Conservation (phyloP, 2,888 invertebrate genomes). For the Drosophila neonasuta region DNA sequence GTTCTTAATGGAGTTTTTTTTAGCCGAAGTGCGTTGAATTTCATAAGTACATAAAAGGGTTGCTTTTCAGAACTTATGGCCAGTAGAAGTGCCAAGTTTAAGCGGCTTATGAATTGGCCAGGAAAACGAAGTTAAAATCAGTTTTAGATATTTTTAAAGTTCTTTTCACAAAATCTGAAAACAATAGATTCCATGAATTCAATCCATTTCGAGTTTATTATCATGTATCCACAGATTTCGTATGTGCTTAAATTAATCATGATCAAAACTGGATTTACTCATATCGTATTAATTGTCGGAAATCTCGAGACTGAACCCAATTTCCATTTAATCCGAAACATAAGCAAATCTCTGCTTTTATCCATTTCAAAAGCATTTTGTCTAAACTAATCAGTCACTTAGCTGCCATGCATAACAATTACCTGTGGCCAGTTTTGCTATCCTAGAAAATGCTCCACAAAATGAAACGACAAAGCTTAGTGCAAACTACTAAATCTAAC, state of each 20-base stretch:
- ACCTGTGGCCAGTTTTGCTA: slow-evolving; percentile 36
- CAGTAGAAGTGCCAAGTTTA: slow-evolving; percentile 20
- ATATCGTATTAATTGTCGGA: not conserved
- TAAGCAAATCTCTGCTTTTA: slow-evolving; percentile 33
- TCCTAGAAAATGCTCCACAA: slow-evolving; percentile 39
- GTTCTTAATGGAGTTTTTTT: slow-evolving; percentile 65
- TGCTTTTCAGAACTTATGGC: slow-evolving; percentile 23
- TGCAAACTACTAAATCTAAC: slow-evolving; percentile 70
- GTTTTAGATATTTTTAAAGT: slow-evolving; percentile 10
- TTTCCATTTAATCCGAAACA: slow-evolving; percentile 44
- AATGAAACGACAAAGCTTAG: slow-evolving; percentile 56
- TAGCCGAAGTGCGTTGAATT: slow-evolving; percentile 37
- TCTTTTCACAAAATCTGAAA: not conserved
- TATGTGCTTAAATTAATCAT: not conserved
- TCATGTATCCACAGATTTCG: not conserved
- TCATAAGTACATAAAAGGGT: slow-evolving; percentile 51
- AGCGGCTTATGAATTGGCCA: slow-evolving; percentile 26
- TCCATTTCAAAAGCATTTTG: slow-evolving; percentile 51
- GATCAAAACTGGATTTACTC: not conserved
- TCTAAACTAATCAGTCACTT: slow-evolving; percentile 62
- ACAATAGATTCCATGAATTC: not conserved
- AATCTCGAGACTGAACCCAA: slow-evolving; percentile 21
- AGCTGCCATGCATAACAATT: slow-evolving; percentile 69
- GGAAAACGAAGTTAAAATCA: slow-evolving; percentile 3
- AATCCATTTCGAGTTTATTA: not conserved